phyloP scores from a whole-genome alignment of 2,888 invertebrate genomes.

The Phymatocera aterrima region DNA sequence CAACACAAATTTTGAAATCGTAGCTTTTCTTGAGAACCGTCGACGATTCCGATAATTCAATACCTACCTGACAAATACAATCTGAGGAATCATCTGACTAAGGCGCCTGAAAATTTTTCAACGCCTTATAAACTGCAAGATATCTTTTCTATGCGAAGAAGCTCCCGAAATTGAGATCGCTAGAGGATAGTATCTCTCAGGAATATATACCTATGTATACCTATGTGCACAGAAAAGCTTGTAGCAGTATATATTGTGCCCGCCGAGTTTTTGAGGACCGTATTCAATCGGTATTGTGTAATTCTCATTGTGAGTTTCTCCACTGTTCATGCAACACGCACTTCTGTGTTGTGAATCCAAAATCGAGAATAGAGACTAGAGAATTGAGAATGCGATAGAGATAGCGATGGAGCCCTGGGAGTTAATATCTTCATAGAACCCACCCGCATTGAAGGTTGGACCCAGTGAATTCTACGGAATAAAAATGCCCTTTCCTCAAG shows the following conservation, averaged over 20 bases:
- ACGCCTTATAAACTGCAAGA: neutral
- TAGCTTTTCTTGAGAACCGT: neutral
- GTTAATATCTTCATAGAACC: slow-evolving; percentile 53
- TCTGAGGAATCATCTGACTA: neutral
- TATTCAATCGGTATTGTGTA: slow-evolving; percentile 65
- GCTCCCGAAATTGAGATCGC: slow-evolving; percentile 2
- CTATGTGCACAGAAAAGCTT: too few relatives aligned
- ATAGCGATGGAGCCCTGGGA: slow-evolving; percentile 39
- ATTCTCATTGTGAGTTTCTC: slow-evolving; percentile 66
- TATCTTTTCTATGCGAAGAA: neutral
- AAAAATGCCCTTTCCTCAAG: slow-evolving; percentile 38
- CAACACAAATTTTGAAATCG: slow-evolving; percentile 56
- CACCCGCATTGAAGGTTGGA: slow-evolving; percentile 40
- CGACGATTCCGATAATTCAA: neutral
- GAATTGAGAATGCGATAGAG: slow-evolving; percentile 35
- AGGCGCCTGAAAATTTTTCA: neutral
- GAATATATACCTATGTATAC: neutral
- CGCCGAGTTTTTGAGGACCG: slow-evolving; percentile 28
- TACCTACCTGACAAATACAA: neutral
- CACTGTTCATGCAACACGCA: neutral
- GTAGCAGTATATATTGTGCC: neutral
- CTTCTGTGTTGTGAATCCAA: neutral
- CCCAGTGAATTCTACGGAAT: slow-evolving; percentile 42
- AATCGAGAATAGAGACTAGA: slow-evolving; percentile 21
- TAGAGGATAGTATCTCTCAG: neutral